Base-by-base conservation (phyloP, 2,113 vertebrate species). In the Notarius quadriscutis region DNA sequence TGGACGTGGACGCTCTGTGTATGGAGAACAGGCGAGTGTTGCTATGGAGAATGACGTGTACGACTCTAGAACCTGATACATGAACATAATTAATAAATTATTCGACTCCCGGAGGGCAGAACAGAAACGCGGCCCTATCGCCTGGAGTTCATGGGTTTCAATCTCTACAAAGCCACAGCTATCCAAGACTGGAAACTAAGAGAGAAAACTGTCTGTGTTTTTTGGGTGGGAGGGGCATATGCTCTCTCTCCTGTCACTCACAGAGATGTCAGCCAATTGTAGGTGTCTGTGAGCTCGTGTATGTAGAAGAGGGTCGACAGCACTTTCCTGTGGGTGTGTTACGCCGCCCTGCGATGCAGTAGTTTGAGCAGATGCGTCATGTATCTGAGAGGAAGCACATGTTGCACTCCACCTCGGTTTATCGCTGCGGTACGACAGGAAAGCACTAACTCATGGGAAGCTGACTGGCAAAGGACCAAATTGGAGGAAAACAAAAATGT, bases 1-100 rank as follows among this genome's bases (percentile, higher is more conserved):
- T 99, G 0, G 98, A 99, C 0, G 91, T 99, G 53, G 98, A 99
- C 5, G 98, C 97, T 0, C 94, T 99, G 0, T 99, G 98, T 90
- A 98, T 99, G 98, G 98, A 99, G 92, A 99, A 99, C 94, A 97
- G 97, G 98, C 95, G 72, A 72, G 92, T 89, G 77, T n/a, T 22
- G 14, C 2, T 48, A 27, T 48, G 58, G 14, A 17, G 34, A 17
- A 62, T 3, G n/a, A 79, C 0, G n/a, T 51, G 41, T 41, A 4
- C 12, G 60, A 22, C 34, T 65, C 20, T 65, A 65, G 18, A 62
- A 79, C 41, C 48, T 50, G 14, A 74, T 74, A 9, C 41, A 41
- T 17, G 14, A 41, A 10, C 30, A 34, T 50, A 5, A 51, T 72
- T 72, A 41, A 72, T 4, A 79, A 17, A 34, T 27, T 12, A 79